Evolutionary conservation across 2,888 invertebrate species (phyloP), one percentile per base, ranked within the genome.

Genomic region (Trileptium ribeirensis): DNA sequence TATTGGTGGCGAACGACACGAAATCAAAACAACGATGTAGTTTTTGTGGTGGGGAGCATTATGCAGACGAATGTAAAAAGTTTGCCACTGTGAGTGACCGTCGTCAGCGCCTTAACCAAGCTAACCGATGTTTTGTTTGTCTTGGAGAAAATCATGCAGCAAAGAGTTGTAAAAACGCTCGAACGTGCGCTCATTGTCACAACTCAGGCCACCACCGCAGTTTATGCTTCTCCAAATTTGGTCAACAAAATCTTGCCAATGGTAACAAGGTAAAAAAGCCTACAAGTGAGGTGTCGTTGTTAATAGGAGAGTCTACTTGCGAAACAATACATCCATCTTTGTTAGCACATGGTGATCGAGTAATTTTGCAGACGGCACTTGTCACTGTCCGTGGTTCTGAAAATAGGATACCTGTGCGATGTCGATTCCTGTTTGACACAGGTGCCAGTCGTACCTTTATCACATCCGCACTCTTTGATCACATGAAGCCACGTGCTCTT

Each of bases 31-130:
- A 51, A 24, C 51, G 51, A 15, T 51, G 51, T 24, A 33, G 33
- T 33, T 70, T 19, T 70, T 70, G 70, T 36, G 36, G 36, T 19
- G 70, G 70, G 8, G 36, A 37, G 3, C 77, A 77, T 37, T 77
- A 77, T 37, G 77, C 77, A 8, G 77, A 77, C n/a, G 36, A 77
- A 77, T 77, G 77, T 34, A 77, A 77, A 77, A 31, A 8, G 37
- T 34, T 77, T 70, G 15, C 70, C 33, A 77, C 37, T 8, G 36
- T 31, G 8, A 37, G 3, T n/a, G 77, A 19, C 3, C 37, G 34
- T 33, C 31, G 36, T 24, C 33, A 37, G 3, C 33, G n/a, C 38
- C 15, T 34, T 3, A 31, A 34, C 15, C 15, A 70, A n/a, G 34
- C 3, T 29, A 36, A 37, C 15, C 77, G 33, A 31, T 77, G 77